Conservation (phyloP, 2,113 vertebrate species). For the Antechinus stuartii region DNA sequence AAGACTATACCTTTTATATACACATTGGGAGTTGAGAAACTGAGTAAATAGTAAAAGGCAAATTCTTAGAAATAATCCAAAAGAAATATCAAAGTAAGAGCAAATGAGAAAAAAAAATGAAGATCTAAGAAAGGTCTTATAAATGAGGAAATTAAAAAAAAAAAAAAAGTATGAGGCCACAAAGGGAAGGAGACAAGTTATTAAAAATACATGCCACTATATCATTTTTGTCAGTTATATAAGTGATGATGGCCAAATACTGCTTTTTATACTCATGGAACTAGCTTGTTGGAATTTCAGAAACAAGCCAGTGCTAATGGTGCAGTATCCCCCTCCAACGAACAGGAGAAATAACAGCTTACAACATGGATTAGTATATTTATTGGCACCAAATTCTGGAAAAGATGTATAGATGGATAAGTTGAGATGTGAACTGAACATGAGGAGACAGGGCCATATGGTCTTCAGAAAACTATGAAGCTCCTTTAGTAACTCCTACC, state of each 20-base stretch:
- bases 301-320: background rate
- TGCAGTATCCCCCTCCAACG: background rate
- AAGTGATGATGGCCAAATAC: background rate
- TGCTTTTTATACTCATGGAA: too few species aligned
- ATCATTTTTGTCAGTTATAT: background rate
- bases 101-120: background rate
- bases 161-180: background rate
- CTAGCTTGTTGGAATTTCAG: background rate
- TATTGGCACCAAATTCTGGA: too few species aligned
- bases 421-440: too few species aligned
- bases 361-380: too few species aligned
- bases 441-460: too few species aligned
- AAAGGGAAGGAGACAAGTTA: background rate
- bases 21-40: background rate
- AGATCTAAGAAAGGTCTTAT: background rate
- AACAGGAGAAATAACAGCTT: background rate
- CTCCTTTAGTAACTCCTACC: too few species aligned
- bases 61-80: background rate
- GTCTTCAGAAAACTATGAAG: too few species aligned
- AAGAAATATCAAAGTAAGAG: background rate
- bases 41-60: background rate
- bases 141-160: background rate
- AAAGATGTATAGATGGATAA: too few species aligned
- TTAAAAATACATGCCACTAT: too few species aligned
- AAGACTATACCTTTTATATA: background rate